A percentile compares a stretch with the other conserved stretches of the same genome.
Evolutionary conservation across 2,797 vertebrate species (phyloP).

Genomic region (Ciconia nigra): DNA sequence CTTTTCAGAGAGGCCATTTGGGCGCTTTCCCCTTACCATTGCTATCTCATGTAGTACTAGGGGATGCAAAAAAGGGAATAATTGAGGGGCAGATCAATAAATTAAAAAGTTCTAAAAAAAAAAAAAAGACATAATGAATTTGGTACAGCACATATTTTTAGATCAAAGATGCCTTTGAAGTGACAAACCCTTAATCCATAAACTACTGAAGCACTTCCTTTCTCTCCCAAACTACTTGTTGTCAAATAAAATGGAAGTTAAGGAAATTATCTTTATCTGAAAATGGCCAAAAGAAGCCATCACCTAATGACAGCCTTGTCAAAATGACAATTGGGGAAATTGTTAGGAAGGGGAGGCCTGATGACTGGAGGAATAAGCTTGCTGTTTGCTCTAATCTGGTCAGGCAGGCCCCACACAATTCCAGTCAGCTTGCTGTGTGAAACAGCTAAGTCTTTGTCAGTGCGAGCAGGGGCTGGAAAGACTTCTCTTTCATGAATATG

Average conservation of each 20-base stretch:
- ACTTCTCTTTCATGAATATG: slow-evolving; percentile 80
- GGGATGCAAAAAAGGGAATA: slow-evolving; percentile 54
- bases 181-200: slow-evolving; percentile 78
- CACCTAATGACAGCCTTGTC: slow-evolving; percentile 81
- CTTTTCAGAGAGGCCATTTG: slow-evolving; percentile 63
- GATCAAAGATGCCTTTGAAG: slow-evolving; percentile 83
- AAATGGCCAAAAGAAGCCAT: slow-evolving; percentile 81
- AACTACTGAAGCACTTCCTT: slow-evolving; percentile 76
- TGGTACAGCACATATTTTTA: slow-evolving; percentile 83
- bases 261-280: slow-evolving; percentile 82
- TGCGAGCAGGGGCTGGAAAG: slow-evolving; percentile 58
- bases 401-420: slow-evolving; percentile 71
- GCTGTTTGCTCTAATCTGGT: slow-evolving; percentile 76
- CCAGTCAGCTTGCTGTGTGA: slow-evolving; percentile 74
- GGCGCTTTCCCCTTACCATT: slow-evolving; percentile 17
- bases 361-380: slow-evolving; percentile 69
- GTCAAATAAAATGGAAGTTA: slow-evolving; percentile 83
- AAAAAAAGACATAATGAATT: slow-evolving; percentile 76
- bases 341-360: slow-evolving; percentile 75
- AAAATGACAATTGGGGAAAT: slow-evolving; percentile 78
- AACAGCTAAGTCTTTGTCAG: slow-evolving; percentile 81
- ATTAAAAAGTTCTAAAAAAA: slow-evolving; percentile 70
- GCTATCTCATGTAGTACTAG: slow-evolving; percentile 21
- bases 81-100: slow-evolving; percentile 72
- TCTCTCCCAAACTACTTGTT: slow-evolving; percentile 72